These are phyloP conservation scores for Glyptemys insculpta DNA, from an alignment of 2,797 vertebrate species.

Conservation along the genomic window DNA sequence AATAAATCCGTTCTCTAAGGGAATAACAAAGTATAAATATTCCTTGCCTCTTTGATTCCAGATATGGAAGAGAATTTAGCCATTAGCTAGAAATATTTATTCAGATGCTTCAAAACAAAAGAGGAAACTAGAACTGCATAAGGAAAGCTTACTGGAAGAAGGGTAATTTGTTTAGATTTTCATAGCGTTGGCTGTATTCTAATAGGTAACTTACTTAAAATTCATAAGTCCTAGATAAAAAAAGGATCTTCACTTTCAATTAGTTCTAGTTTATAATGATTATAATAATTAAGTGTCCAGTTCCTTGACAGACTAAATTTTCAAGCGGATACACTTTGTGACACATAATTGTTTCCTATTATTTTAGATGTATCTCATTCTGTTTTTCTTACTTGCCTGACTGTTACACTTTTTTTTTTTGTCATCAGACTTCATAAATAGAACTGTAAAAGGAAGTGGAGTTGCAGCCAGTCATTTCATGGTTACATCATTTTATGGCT, in stretches of 20 bases:
- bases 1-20: conserved; percentile 55
- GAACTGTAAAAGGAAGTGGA: conserved; percentile 58
- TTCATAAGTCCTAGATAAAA: conserved; percentile 69
- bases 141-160: conserved; percentile 42
- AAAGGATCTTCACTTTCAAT: conserved; percentile 70
- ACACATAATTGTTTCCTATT: conserved; percentile 65
- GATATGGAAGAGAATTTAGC: conserved; percentile 56
- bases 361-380: conserved; percentile 60
- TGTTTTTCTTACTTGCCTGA: conserved; percentile 54
- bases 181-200: conserved; percentile 57
- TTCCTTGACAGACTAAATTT: conserved; percentile 67
- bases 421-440: conserved; percentile 53
- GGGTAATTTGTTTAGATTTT: conserved; percentile 66
- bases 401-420: conserved; percentile 27
- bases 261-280: conserved; percentile 69
- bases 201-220: conserved; percentile 67
- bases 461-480: conserved; percentile 36
- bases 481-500: conserved; percentile 25
- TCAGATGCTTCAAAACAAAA: conserved; percentile 53
- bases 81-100: conserved; percentile 63
- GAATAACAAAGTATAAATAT: conserved; percentile 61
- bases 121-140: conserved; percentile 8
- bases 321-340: conserved; percentile 68
- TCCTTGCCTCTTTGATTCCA: conserved; percentile 68
- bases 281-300: conserved; percentile 75